A percentile compares a stretch with the other conserved stretches of the same genome.
Conservation (phyloP, 1,140 invertebrate genomes). For the Glomeris maerens region DNA sequence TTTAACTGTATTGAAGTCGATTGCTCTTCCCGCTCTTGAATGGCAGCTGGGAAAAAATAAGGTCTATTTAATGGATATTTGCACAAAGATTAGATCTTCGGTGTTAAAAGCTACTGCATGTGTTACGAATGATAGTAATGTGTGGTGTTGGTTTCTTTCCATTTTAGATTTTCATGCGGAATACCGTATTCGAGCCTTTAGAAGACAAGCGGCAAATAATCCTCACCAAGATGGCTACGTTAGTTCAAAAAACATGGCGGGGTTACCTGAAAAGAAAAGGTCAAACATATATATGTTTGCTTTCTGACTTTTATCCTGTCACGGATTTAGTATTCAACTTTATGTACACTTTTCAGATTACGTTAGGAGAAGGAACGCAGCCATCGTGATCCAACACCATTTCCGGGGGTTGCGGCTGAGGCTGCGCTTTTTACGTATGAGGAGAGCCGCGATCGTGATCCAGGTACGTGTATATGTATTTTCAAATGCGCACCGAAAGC, state of each 20-base stretch:
- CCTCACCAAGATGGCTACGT: conserved; percentile 50
- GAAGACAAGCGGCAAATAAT: conserved; percentile 61
- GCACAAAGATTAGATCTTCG: too few relatives aligned
- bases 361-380: conserved; percentile 48
- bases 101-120: too few relatives aligned
- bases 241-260: conserved; percentile 65
- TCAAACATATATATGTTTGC: conserved; percentile 21
- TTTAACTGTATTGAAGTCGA: conserved; percentile 33
- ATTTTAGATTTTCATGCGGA: conserved; percentile 48
- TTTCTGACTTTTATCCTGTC: conserved; percentile 1
- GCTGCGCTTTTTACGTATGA: conserved; percentile 62
- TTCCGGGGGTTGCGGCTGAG: conserved; percentile 73
- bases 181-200: conserved; percentile 67
- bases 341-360: conserved; percentile 40
- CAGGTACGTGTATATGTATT: conserved; percentile 41
- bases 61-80: conserved; percentile 32
- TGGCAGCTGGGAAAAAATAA: conserved; percentile 87
- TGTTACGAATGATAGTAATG: conserved; percentile 5
- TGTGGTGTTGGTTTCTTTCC: background rate
- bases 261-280: conserved; percentile 46
- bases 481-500: background rate
- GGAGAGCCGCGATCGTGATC: conserved; percentile 72
- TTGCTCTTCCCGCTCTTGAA: conserved; percentile 50
- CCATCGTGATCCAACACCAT: conserved; percentile 64
- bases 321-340: background rate